Evolutionary conservation across 2,888 invertebrate species (phyloP), one percentile per base, ranked within the genome.

Genomic region (Cerastis rubricosa): DNA sequence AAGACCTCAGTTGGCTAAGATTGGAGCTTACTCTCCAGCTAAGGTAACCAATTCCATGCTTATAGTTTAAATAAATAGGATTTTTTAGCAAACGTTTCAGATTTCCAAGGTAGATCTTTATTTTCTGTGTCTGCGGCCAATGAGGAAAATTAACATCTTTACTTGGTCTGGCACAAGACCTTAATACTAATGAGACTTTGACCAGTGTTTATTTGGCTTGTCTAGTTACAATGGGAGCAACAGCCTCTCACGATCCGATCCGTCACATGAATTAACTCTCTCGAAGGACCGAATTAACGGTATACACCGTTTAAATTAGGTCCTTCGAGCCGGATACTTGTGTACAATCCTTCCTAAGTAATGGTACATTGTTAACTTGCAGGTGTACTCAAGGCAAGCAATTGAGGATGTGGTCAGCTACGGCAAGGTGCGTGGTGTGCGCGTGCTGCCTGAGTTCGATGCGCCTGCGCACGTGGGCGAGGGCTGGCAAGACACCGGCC

Each of bases 361-460:
- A 43, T 47, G n/a, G 11, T 25, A 7, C 14, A 11, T 22, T 80
- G 17, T 22, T 43, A 22, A 71, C n/a, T 80, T 6, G 12, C 81
- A 97, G 97, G 92, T 98, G 2, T 98, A 98, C 91, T 97, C 96
- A 0, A 95, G 96, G 72, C 90, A 95, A 67, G 95, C 96, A 70
- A 96, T 98, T n/a, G 90, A 90, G 5, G 97, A 97, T 19, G 90
- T 97, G 63, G 97, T 98, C 1, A 97, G 98, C 65, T 98, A 97
- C 90, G 99, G 97, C 0, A 93, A 97, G 29, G 95, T 97, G 49
- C 97, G 98, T 67, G 99, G 99, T 0, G 98, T 99, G 73, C 97
- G 99, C 61, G 98, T 99, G 17, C 92, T 99, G 89, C 99, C 99
- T 0, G 99, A 99, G 96, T 98, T 99, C 90, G 99, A 99, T 93